Conservation (phyloP, 37 sponge, comb jelly and placozoan genomes). For the Amphimedon queenslandica region DNA sequence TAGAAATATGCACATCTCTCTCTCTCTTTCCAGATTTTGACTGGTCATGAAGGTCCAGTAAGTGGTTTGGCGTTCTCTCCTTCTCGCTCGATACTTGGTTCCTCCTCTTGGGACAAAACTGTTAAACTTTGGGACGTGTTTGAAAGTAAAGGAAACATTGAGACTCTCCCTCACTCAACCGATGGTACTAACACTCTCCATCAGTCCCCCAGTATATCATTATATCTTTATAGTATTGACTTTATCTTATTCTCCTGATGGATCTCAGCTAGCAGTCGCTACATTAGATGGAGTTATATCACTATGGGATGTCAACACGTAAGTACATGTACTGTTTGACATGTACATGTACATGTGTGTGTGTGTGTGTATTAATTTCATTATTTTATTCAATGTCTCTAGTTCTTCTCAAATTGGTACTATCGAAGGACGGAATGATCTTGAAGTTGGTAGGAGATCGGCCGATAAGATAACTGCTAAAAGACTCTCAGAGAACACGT, state of each 20-base stretch:
- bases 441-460: constrained; percentile 76
- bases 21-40: constrained; percentile 54
- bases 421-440: constrained; percentile 82
- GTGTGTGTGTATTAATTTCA: neutral
- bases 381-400: neutral
- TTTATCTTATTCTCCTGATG: constrained; percentile 69
- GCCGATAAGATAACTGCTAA: constrained; percentile 82
- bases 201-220: neutral
- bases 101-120: constrained; percentile 96
- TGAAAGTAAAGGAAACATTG: constrained; percentile 70
- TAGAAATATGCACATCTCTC: neutral
- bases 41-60: constrained; percentile 92
- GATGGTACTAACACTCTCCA: constrained; percentile 25
- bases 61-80: constrained; percentile 68
- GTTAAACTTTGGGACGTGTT: constrained; percentile 89
- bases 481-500: constrained; percentile 51
- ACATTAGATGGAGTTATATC: constrained; percentile 85
- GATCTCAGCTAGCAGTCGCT: constrained; percentile 80
- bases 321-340: too few relatives aligned
- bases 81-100: constrained; percentile 51
- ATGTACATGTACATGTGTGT: neutral
- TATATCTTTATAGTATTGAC: constrained; percentile 37
- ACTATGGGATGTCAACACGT: constrained; percentile 67
- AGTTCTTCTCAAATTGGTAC: constrained; percentile 65
- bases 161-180: constrained; percentile 60